A percentile compares a stretch with the other conserved stretches of the same genome.
These are phyloP conservation scores for Lampris incognitus DNA, from an alignment of 2,113 vertebrate genomes.

Conservation along the genomic window DNA sequence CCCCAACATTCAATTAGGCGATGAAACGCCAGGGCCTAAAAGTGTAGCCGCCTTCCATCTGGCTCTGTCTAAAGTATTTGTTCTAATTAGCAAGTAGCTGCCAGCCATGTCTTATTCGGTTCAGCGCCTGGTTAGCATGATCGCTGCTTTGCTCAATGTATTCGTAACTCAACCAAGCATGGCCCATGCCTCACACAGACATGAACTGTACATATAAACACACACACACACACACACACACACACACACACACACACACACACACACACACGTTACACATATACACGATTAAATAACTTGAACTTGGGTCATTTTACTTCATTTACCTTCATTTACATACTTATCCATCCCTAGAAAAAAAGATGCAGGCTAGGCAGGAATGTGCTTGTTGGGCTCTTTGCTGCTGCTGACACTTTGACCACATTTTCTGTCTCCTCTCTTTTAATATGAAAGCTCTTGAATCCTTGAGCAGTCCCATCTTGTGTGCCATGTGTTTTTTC, in stretches of 20 bases:
- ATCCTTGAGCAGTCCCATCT: slow-evolving; percentile 32
- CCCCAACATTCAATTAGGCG: slow-evolving; percentile 31
- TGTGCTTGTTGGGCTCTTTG: slow-evolving; percentile 17
- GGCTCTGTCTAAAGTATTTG: slow-evolving; percentile 55
- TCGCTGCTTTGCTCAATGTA: slow-evolving; percentile 44
- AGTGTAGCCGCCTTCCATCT: slow-evolving; percentile 18
- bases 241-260: slow-evolving; percentile 14
- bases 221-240: slow-evolving; percentile 7
- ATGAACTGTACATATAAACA: background rate
- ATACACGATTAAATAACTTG: slow-evolving; percentile 25
- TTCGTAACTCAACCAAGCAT: slow-evolving; percentile 36
- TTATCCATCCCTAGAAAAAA: slow-evolving; percentile 44
- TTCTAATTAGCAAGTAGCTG: slow-evolving; percentile 59
- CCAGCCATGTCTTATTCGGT: slow-evolving; percentile 41
- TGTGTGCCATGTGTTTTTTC: slow-evolving; percentile 39
- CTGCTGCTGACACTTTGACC: slow-evolving; percentile 13
- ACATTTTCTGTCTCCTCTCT: slow-evolving; percentile 29
- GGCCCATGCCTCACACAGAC: background rate
- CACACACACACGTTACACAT: slow-evolving; percentile 25
- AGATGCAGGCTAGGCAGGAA: slow-evolving; percentile 22
- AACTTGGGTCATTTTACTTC: slow-evolving; percentile 11
- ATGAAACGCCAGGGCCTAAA: slow-evolving; percentile 16
- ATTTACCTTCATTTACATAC: slow-evolving; percentile 21
- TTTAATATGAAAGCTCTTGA: slow-evolving; percentile 55
- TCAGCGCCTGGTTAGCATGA: slow-evolving; percentile 27